Conservation (phyloP, 2,113 vertebrate genomes). For the Haplochromis vanheusdeni region DNA sequence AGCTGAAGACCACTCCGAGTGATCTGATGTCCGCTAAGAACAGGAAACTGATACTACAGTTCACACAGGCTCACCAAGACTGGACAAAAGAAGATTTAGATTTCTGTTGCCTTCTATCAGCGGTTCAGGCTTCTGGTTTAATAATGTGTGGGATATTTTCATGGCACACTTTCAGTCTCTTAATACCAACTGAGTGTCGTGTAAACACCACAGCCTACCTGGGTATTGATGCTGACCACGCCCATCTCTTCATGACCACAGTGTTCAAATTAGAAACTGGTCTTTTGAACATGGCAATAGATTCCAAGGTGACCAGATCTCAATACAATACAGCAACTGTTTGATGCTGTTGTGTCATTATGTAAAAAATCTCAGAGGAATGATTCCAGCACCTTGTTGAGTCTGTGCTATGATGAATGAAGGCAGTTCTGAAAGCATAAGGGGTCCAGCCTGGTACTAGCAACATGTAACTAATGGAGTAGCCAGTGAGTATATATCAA, state of each 20-base stretch:
- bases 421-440: neutral
- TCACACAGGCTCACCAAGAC: neutral
- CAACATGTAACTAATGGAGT: neutral
- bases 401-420: neutral
- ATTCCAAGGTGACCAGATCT: neutral
- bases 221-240: neutral
- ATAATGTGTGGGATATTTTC: neutral
- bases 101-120: neutral
- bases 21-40: neutral
- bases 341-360: neutral
- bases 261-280: neutral
- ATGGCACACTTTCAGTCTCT: neutral
- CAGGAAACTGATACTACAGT: neutral
- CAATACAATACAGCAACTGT: neutral
- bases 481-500: neutral
- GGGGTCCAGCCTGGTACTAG: neutral
- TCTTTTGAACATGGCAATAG: neutral
- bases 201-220: neutral
- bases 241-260: neutral
- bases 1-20: neutral
- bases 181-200: neutral
- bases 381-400: neutral
- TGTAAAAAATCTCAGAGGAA: fast-evolving
- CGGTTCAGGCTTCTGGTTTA: neutral
- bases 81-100: neutral